Base-by-base conservation (phyloP, 2,113 vertebrate species). In the Rutilus rutilus region DNA sequence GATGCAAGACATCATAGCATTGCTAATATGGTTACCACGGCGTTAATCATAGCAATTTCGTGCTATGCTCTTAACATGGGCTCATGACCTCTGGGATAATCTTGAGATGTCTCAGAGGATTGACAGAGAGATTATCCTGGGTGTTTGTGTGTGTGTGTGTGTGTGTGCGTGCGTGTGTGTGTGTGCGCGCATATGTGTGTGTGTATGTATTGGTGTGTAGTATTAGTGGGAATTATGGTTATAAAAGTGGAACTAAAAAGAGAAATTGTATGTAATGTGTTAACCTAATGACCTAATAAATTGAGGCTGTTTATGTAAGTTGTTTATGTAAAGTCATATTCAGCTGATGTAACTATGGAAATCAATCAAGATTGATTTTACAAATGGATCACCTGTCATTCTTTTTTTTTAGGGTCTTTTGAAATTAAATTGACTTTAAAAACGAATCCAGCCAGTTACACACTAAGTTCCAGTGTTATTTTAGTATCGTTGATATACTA, bases 81-180 rank as follows among this genome's bases (percentile, higher is more conserved):
- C 23, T 64, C n/a, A 47, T 19, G 59, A 27, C 59, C 78, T 15
- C 59, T 17, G 78, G 39, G 75, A 80, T 80, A 64, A 80, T 60
- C 77, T 82, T 36, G 36, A 73, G 69, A 42, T 73, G 69, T 73
- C 69, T 73, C 69, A 69, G 60, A 21, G 60, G 59, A 78, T 64
- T 77, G n/a, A 67, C 54, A 47, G 60, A 36, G 17, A 54, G 8
- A 77, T 77, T 64, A 85, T 65, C 42, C 59, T 67, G 33, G 3
- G 45, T 54, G 25, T 4, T 1, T 25, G 42, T 47, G 42, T 5
- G 9, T 50, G 39, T n/a, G 5, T 23, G 36, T 19, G 17, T 7
- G 14, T 17, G 64, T 19, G 30, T 19, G 33, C 5, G 36, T 73
- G 69, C 27, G 12, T 30, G 64, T 33, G 27, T 33, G 33, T 21